Evolutionary conservation across 2,888 invertebrate species (phyloP), one percentile per base, ranked within the genome.

Genomic region (Ceramica pisi): DNA sequence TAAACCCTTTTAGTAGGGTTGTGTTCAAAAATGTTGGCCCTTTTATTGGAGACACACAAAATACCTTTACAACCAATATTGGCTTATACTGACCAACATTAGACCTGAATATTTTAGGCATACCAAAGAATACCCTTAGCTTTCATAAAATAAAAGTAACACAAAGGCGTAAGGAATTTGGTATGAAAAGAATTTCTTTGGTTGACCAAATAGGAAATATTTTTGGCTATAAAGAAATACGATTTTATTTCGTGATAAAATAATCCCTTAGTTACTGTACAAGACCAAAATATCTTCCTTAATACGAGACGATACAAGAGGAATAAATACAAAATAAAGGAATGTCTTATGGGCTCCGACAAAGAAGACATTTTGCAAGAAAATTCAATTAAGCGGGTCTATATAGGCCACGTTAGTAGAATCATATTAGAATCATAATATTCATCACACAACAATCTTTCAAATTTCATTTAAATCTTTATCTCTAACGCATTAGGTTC

Each of bases 51-150:
- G 48, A 48, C 21, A 48, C 31, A 31, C 21, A 21, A 46, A 21
- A 51, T 71, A 41, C 46, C 53, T 59, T 41, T 14, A 31, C 21
- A 31, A 21, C 53, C 48, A 71, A 73, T 71, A 60, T 71, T 44
- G 53, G 55, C 59, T 71, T 21, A 8, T 35, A 35, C 59, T 35
- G 59, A 14, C 48, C 48, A 71, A 53, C 48, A 71, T 71, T 55
- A 50, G n/a, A 72, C 59, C 57, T 46, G 56, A 75, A 67, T 65
- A 63, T 59, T 63, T 80, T 44, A 74, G 26, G 73, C 55, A 80
- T 80, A 73, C 62, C 78, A 41, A 41, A 38, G 31, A 59, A 60
- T 38, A 72, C 48, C 53, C 46, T 48, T 21, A 48, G 21, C 53
- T 50, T 72, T 60, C 55, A 50, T 44, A 78, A 74, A 74, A 78